These are phyloP conservation scores for Nephila pilipes DNA, from an alignment of 1,140 invertebrate species.

Conservation along the genomic window DNA sequence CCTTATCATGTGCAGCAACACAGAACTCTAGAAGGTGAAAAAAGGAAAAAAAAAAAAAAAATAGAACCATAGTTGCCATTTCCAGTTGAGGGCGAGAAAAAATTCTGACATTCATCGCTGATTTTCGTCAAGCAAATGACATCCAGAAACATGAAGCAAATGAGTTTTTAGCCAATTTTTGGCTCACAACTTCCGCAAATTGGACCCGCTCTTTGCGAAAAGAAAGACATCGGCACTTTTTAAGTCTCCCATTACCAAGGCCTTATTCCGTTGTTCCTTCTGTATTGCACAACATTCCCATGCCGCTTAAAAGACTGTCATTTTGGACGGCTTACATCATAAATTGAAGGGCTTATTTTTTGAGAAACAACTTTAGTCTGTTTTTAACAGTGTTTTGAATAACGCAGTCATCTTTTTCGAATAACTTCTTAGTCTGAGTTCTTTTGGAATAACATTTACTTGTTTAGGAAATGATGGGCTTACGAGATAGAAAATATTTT, in stretches of 20 bases:
- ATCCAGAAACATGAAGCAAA: conserved; percentile 57
- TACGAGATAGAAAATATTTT: neutral
- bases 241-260: conserved; percentile 52
- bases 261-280: conserved; percentile 16
- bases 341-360: conserved; percentile 67
- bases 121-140: conserved; percentile 73
- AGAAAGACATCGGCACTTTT: conserved; percentile 37
- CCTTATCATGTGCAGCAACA: conserved; percentile 43
- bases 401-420: neutral
- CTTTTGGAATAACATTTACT: conserved; percentile 42
- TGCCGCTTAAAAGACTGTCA: conserved; percentile 33
- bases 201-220: conserved; percentile 14
- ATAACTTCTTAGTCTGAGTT: neutral
- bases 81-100: conserved; percentile 4
- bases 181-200: conserved; percentile 31
- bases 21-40: neutral
- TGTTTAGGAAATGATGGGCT: neutral
- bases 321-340: conserved; percentile 64
- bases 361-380: conserved; percentile 2
- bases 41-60: neutral
- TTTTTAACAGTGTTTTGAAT: conserved; percentile 38
- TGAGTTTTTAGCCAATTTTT: conserved; percentile 73
- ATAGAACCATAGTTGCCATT: neutral
- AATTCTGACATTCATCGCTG: conserved; percentile 67
- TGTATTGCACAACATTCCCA: neutral